Conservation (phyloP, 2,888 invertebrate genomes). For the Dyspetes luteomarginatus region DNA sequence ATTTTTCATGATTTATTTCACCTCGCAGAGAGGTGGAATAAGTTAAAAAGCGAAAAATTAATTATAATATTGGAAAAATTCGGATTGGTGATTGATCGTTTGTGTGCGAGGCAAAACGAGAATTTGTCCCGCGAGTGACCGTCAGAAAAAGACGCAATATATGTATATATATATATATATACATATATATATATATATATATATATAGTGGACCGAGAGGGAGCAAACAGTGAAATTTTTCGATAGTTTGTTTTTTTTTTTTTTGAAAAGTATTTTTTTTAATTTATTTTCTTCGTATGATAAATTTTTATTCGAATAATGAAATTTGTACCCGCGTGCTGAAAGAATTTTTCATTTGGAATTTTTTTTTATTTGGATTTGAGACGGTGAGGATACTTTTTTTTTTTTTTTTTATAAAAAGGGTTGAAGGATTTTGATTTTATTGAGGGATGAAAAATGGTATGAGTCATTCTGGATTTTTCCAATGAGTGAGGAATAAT, state of each 20-base stretch:
- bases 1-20: not conserved
- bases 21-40: not conserved
- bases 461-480: too few species aligned
- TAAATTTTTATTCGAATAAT: too few species aligned
- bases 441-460: not conserved
- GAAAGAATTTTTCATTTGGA: not conserved
- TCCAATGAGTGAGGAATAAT: too few species aligned
- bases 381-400: too few species aligned
- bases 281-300: too few species aligned
- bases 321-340: too few species aligned
- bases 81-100: too few species aligned
- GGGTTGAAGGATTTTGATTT: not conserved
- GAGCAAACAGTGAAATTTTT: not conserved
- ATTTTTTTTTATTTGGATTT: not conserved
- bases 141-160: constrained; percentile 26
- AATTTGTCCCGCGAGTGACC: not conserved
- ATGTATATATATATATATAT: too few species aligned
- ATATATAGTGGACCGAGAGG: constrained; percentile 12
- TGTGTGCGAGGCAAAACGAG: too few species aligned
- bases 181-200: too few species aligned
- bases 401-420: not conserved
- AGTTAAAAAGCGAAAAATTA: not conserved
- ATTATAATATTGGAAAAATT: not conserved
- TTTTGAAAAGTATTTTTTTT: not conserved
- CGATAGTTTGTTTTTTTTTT: not conserved